phyloP scores from a whole-genome alignment of 2,888 invertebrate genomes.

The Sesia bembeciformis region DNA sequence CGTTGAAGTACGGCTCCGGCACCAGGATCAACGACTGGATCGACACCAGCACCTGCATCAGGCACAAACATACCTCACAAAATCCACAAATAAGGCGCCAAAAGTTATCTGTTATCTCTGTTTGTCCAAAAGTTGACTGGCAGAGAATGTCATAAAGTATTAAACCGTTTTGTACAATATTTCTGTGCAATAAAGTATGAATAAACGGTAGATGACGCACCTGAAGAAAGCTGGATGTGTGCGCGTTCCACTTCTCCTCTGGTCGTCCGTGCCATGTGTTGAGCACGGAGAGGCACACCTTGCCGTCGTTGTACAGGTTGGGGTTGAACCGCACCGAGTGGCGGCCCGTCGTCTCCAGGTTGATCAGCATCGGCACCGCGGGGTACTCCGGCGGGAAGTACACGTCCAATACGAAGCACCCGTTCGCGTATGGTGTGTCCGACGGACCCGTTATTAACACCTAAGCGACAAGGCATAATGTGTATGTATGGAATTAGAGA shows the following conservation, averaged over 20 bases:
- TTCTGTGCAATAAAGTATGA: no score
- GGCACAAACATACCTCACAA: neutral
- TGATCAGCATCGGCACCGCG: constrained; percentile 90
- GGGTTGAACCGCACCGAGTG: constrained; percentile 94
- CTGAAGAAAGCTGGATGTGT: constrained; percentile 94
- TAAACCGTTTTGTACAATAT: no score
- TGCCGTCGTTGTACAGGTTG: constrained; percentile 95
- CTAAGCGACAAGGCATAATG: constrained; percentile 38
- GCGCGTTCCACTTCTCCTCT: constrained; percentile 97
- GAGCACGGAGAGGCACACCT: constrained; percentile 92
- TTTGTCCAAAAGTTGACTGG: no score
- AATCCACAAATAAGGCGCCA: neutral
- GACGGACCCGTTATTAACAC: constrained; percentile 94
- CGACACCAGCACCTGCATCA: constrained; percentile 85
- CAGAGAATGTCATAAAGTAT: no score
- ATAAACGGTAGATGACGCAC: constrained; percentile 24
- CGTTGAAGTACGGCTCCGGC: constrained; percentile 95
- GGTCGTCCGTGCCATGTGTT: constrained; percentile 98
- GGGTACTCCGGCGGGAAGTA: constrained; percentile 91
- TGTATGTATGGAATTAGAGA: no score
- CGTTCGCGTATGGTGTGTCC: constrained; percentile 93
- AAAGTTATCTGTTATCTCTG: neutral
- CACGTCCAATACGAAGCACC: constrained; percentile 93
- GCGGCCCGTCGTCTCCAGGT: constrained; percentile 91
- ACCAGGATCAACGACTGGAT: constrained; percentile 94